Evolutionary conservation across 1,140 invertebrate genomes (phyloP), one percentile per base, ranked within the genome.

Genomic region (Pectinophora gossypiella): DNA sequence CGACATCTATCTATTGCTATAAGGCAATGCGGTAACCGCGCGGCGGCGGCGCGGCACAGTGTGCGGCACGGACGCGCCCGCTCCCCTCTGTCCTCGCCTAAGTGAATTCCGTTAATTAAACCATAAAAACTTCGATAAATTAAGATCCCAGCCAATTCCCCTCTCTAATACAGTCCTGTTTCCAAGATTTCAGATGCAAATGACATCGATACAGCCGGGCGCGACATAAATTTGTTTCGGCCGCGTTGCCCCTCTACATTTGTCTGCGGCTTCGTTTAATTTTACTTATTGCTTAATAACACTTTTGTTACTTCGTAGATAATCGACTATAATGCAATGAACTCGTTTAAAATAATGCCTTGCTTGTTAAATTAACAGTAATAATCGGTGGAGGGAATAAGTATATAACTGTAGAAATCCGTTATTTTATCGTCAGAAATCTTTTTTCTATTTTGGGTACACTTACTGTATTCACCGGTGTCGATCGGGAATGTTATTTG

Each of bases 101-200:
- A 89, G 87, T 89, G 85, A 88, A 87, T 89, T 88, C 85, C 76
- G 86, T 88, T 89, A 89, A 89, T 89, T 89, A 89, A 89, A 89
- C 87, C 87, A 88, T 89, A 89, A 89, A 89, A 89, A 89, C 78
- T 89, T 89, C 86, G 73, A 89, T 89, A 89, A 89, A 89, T 89
- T 87, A 89, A 89, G 83, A 88, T 87, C 83, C 70, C 75, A 83
- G 81, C 85, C 87, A 76, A 84, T 88, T 87, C 82, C 81, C 69
- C 76, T 76, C n/a, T n/a, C 72, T 83, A 86, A 86, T 84, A 81
- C 74, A 80, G 76, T 79, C 70, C 66, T 67, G 72, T 58, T 64
- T 77, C 64, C 65, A 85, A 82, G 76, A 82, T 77, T 85, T 84
- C 67, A 80, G 77, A 85, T 85, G 82, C 82, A 85, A 85, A 85